Evolutionary conservation across 1,140 invertebrate species (phyloP).

Genomic region (Hyphantria cunea): DNA sequence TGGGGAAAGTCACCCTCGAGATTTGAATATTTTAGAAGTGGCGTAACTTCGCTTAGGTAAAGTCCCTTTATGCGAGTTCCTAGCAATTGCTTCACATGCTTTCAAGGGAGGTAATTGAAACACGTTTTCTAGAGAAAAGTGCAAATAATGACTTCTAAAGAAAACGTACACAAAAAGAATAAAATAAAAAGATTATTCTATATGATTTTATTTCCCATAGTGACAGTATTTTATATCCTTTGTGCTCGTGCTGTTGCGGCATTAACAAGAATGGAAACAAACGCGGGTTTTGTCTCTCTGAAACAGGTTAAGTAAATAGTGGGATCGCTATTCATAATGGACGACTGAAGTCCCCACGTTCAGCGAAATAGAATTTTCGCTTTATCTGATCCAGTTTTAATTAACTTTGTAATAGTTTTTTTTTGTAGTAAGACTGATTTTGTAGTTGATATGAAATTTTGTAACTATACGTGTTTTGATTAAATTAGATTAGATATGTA

Average conservation of each 20-base stretch:
- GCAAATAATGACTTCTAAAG: slow-evolving; percentile 28
- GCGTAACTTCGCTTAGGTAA: slow-evolving; percentile 56
- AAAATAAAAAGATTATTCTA: slow-evolving; percentile 14
- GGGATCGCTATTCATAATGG: slow-evolving; percentile 54
- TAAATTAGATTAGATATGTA: too few relatives aligned
- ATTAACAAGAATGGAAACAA: slow-evolving; percentile 42
- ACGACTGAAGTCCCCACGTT: slow-evolving; percentile 53
- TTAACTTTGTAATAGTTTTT: slow-evolving; percentile 58
- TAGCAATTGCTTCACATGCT: slow-evolving; percentile 46
- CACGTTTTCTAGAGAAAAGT: slow-evolving; percentile 32
- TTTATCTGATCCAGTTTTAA: slow-evolving; percentile 69
- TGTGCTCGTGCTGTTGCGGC: slow-evolving; percentile 37
- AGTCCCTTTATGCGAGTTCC: slow-evolving; percentile 54
- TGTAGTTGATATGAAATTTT: slow-evolving; percentile 9
- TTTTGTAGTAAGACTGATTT: slow-evolving; percentile 18
- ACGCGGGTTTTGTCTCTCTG: slow-evolving; percentile 47
- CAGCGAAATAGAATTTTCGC: slow-evolving; percentile 53
- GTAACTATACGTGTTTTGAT: not conserved
- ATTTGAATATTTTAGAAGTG: slow-evolving; percentile 73
- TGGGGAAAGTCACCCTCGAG: slow-evolving; percentile 65
- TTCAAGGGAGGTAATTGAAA: slow-evolving; percentile 38
- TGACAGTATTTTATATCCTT: slow-evolving; percentile 55
- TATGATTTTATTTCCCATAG: slow-evolving; percentile 41
- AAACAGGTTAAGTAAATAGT: slow-evolving; percentile 73
- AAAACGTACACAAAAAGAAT: slow-evolving; percentile 3